A percentile compares a stretch with the other conserved stretches of the same genome.
Evolutionary conservation across 92 coral and sea anemone species (phyloP).

Genomic region (Palythoa heliodiscus): DNA sequence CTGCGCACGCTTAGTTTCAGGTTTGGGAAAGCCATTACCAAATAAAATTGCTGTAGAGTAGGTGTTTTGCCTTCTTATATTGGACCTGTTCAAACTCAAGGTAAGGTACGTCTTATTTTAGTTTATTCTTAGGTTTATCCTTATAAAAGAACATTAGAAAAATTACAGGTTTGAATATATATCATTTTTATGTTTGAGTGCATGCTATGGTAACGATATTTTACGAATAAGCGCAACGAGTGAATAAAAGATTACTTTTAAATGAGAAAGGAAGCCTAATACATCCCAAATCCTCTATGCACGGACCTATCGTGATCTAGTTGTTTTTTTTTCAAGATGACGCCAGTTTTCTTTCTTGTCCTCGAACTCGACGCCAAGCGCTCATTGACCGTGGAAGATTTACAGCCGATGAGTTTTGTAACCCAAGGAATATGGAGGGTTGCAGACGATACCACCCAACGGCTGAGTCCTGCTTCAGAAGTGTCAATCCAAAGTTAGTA

Average conservation of each 20-base stretch:
- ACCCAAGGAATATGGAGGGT: constrained; percentile 38
- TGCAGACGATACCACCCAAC: constrained; percentile 65
- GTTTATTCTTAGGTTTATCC: no score
- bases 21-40: no score
- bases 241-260: not conserved
- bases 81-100: no score
- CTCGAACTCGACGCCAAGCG: constrained; percentile 48
- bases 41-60: no score
- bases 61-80: no score
- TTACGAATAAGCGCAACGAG: no score
- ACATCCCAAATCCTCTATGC: not conserved
- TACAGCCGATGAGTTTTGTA: constrained; percentile 47
- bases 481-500: constrained; percentile 70
- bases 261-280: not conserved
- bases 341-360: constrained; percentile 36
- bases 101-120: no score
- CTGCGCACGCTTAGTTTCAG: no score
- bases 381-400: constrained; percentile 49
- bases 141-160: no score
- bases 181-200: no score
- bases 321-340: constrained; percentile 5
- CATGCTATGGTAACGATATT: no score
- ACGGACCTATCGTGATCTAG: not conserved
- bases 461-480: constrained; percentile 67
- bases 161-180: no score